Evolutionary conservation across 2,797 vertebrate species (phyloP).

Genomic region (Monodelphis domestica): DNA sequence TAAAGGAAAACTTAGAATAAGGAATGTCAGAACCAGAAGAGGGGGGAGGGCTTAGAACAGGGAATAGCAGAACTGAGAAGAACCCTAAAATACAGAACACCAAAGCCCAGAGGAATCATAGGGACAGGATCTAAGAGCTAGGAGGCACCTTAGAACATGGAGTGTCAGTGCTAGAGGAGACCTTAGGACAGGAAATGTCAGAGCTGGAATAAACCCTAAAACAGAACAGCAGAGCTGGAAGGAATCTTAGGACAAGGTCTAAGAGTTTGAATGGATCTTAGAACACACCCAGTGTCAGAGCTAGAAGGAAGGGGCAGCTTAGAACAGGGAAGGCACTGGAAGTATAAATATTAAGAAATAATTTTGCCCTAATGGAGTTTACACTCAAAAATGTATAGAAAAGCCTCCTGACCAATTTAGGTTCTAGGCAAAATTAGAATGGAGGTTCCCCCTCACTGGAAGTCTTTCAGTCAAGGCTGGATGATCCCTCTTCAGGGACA

Average conservation of each 20-base stretch:
- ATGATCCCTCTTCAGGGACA: background rate
- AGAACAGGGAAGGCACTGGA: too few species aligned
- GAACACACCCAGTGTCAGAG: too few species aligned
- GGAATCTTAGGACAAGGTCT: too few species aligned
- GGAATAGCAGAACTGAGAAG: too few species aligned
- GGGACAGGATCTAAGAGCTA: too few species aligned
- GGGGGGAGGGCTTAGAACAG: too few species aligned
- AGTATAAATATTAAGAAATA: background rate
- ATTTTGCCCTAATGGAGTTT: background rate
- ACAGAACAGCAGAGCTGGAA: background rate
- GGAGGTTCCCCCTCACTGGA: background rate
- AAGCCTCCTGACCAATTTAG: background rate
- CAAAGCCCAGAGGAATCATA: too few species aligned
- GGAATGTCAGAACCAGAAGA: too few species aligned
- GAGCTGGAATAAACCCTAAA: background rate
- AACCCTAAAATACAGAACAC: too few species aligned
- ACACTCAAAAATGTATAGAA: background rate
- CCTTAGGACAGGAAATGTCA: background rate
- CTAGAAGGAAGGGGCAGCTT: background rate
- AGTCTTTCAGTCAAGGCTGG: background rate
- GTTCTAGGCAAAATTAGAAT: background rate
- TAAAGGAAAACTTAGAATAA: background rate
- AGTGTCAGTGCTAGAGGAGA: too few species aligned
- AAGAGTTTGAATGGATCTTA: too few species aligned
- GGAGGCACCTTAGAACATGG: too few species aligned